Evolutionary conservation across 2,888 invertebrate genomes (phyloP).

Genomic region (Thera britannica): DNA sequence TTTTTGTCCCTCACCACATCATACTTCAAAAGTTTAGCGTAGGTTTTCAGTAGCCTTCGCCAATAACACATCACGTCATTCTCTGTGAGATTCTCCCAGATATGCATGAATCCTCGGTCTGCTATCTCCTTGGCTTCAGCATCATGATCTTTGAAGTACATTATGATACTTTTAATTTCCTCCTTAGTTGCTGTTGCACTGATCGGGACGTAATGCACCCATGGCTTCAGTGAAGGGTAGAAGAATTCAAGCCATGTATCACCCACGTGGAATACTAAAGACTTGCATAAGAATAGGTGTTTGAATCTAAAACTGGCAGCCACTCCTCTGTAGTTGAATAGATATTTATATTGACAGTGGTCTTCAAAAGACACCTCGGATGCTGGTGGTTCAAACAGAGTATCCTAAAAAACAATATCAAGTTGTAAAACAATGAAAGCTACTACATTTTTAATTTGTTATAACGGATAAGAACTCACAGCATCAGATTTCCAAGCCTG

Average conservation of each 20-base stretch:
- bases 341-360: slow-evolving; percentile 96
- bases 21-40: slow-evolving; percentile 90
- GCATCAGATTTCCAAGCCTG: slow-evolving; percentile 98
- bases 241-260: slow-evolving; percentile 98
- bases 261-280: slow-evolving; percentile 97
- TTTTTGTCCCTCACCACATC: slow-evolving; percentile 84
- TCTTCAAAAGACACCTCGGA: slow-evolving; percentile 94
- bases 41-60: slow-evolving; percentile 89
- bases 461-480: slow-evolving; percentile 67
- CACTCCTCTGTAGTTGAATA: slow-evolving; percentile 98
- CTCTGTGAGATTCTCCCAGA: slow-evolving; percentile 93
- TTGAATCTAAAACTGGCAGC: slow-evolving; percentile 99
- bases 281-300: slow-evolving; percentile 96
- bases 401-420: slow-evolving; percentile 87
- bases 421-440: neutral
- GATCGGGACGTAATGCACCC: slow-evolving; percentile 98
- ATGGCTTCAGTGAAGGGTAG: slow-evolving; percentile 94
- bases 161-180: slow-evolving; percentile 89
- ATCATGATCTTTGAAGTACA: slow-evolving; percentile 92
- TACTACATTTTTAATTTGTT: neutral
- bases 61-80: slow-evolving; percentile 95
- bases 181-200: slow-evolving; percentile 85
- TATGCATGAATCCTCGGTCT: slow-evolving; percentile 91
- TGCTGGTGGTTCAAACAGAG: slow-evolving; percentile 92
- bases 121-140: slow-evolving; percentile 91